phyloP scores from a whole-genome alignment of 2,797 vertebrate genomes.

The Bradypodion ventrale region DNA sequence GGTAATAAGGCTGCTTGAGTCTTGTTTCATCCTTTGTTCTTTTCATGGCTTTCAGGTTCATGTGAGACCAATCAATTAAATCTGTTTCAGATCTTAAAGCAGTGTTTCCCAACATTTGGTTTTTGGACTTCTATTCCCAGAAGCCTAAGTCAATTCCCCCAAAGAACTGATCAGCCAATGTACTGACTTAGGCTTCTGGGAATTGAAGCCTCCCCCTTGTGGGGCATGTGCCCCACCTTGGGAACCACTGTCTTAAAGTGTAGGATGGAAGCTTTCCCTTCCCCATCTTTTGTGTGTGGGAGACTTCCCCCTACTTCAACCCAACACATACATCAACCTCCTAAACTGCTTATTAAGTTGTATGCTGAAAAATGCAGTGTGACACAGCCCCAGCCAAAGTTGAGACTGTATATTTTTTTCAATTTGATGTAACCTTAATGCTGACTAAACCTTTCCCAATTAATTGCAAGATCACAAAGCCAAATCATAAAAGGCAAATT shows the following conservation, averaged over 20 bases:
- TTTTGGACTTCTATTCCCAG: too few species aligned
- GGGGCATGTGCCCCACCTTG: too few species aligned
- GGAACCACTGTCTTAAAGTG: too few species aligned
- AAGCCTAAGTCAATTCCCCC: too few species aligned
- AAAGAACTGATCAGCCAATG: too few species aligned
- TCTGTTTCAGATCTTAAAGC: constrained; percentile 72
- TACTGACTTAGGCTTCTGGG: too few species aligned
- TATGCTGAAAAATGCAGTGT: constrained; percentile 37
- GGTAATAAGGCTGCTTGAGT: constrained; percentile 81
- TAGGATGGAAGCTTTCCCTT: constrained; percentile 65
- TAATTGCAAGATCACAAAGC: constrained; percentile 66
- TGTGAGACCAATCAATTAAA: constrained; percentile 82
- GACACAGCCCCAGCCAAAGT: constrained; percentile 56
- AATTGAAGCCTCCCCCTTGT: too few species aligned
- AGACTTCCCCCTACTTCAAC: neutral
- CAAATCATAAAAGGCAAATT: constrained; percentile 52
- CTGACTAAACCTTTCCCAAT: constrained; percentile 55
- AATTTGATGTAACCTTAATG: constrained; percentile 51
- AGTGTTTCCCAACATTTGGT: too few species aligned
- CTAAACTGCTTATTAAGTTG: constrained; percentile 61
- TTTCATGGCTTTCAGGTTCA: constrained; percentile 79
- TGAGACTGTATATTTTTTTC: constrained; percentile 52
- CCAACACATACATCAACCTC: constrained; percentile 34
- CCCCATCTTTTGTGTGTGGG: constrained; percentile 54
- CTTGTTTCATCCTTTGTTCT: constrained; percentile 77